Base-by-base conservation (phyloP, 2,888 invertebrate species). In the Drosophila phalerata region DNA sequence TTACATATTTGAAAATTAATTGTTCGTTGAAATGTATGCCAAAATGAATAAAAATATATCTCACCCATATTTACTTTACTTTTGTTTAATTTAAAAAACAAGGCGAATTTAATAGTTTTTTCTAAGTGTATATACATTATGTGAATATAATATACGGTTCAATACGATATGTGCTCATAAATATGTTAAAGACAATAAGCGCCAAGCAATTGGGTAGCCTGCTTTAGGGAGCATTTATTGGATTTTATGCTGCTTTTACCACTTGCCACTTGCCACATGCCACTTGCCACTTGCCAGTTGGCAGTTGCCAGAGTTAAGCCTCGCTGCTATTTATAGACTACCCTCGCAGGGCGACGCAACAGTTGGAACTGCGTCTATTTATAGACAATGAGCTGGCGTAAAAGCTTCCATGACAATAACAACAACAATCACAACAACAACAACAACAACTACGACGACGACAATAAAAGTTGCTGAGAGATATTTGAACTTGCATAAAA, bases 211-310 rank as follows among this genome's bases (percentile, higher is more conserved):
- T 89, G 73, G 68, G 72, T 49, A 30, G 62, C 32, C 15, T 53
- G 69, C 57, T 74, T 63, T 69, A 56, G 69, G 49, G 40, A 64
- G 79, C 75, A 85, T 85, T 89, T 85, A 76, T 82, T 82, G 88
- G 90, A 81, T 88, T 84, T 84, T 58, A 66, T 69, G 87, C 77
- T 52, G 34, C 60, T 49, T 56, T 61, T 52, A 15, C 60, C 40
- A 40, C 34, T 47, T 28, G 28, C 34, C 52, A 52, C 47, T 19
- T 55, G 40, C 40, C 53, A 55, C 53, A 30, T 40, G 32, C 43
- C 40, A 40, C 15, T 60, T 19, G 22, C n/a, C 34, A n/a, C 47
- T 19, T 55, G 40, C 40, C 53, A 55, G 40, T 42, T 40, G 32
- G 43, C 40, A 40, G 15, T 60, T 19, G 22, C n/a, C 34, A n/a